Percentiles rank a stretch among this genome's conserved stretches.
Evolutionary conservation across 2,888 invertebrate genomes (phyloP).

Genomic region (Ischnus inquisitorius): DNA sequence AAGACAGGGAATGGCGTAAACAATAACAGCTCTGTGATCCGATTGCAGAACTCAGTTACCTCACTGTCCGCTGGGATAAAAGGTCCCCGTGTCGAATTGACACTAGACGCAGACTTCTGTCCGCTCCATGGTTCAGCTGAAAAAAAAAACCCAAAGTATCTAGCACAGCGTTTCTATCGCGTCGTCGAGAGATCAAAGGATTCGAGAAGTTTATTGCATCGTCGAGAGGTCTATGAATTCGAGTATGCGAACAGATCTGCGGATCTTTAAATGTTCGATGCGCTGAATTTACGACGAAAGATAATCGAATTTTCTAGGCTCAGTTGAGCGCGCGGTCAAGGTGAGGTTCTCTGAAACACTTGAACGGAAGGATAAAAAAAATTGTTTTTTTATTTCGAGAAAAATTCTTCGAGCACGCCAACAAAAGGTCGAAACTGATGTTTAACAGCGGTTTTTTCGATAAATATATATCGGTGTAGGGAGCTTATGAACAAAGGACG

Average conservation of each 20-base stretch:
- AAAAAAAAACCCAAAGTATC: neutral
- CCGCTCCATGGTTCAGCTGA: neutral
- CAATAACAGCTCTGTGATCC: slow-evolving; percentile 60
- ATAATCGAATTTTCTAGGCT: no score
- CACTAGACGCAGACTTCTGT: neutral
- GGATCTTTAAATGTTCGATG: no score
- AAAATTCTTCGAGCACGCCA: no score
- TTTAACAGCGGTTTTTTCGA: no score
- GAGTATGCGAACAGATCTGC: slow-evolving; percentile 3
- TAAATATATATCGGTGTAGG: no score
- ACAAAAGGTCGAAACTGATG: no score
- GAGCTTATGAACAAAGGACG: no score
- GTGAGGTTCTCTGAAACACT: no score
- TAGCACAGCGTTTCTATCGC: neutral
- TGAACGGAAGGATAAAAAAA: no score
- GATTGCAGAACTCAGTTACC: slow-evolving; percentile 37
- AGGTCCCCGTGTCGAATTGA: neutral
- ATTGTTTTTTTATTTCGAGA: no score
- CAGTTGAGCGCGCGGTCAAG: no score
- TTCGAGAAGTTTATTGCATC: slow-evolving; percentile 20
- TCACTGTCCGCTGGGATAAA: slow-evolving; percentile 6
- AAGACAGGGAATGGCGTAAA: slow-evolving; percentile 54
- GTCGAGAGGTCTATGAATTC: slow-evolving; percentile 27
- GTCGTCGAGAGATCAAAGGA: slow-evolving; percentile 20
- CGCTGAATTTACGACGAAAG: no score